phyloP scores from a whole-genome alignment of 64 coral and sea anemone species.

The Montipora cactus region DNA sequence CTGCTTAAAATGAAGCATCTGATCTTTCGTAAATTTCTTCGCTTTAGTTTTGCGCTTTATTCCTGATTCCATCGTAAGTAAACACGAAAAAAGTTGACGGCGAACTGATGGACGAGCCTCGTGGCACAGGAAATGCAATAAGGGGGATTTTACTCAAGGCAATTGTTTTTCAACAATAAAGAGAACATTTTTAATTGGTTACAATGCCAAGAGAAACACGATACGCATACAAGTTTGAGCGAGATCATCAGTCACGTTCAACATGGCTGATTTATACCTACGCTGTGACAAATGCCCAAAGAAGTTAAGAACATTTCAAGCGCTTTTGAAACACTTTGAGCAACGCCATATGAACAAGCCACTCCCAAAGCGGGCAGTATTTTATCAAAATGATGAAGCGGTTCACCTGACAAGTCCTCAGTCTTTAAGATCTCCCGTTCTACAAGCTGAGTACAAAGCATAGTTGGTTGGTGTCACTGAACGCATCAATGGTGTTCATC shows the following conservation, averaged over 20 bases:
- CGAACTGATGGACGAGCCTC: too few species aligned
- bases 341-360: background rate
- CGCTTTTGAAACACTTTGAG: constrained; percentile 66
- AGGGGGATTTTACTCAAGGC: too few species aligned
- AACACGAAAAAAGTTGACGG: too few species aligned
- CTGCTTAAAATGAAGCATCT: background rate
- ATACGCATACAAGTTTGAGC: background rate
- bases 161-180: background rate
- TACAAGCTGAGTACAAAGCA: constrained; percentile 30
- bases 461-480: constrained; percentile 41
- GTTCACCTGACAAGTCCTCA: constrained; percentile 16
- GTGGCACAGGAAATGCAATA: too few species aligned
- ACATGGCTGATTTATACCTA: constrained; percentile 56
- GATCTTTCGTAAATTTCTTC: background rate
- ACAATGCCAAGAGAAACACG: background rate
- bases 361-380: constrained; percentile 3
- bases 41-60: background rate
- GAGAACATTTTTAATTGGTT: background rate
- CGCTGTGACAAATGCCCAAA: constrained; percentile 44
- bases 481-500: constrained; percentile 52
- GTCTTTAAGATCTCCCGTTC: constrained; percentile 22
- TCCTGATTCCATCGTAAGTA: background rate
- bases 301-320: constrained; percentile 66
- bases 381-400: constrained; percentile 26
- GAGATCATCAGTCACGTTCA: background rate